Evolutionary conservation across 2,113 vertebrate species (phyloP).

Genomic region (Gambusia holbrooki): DNA sequence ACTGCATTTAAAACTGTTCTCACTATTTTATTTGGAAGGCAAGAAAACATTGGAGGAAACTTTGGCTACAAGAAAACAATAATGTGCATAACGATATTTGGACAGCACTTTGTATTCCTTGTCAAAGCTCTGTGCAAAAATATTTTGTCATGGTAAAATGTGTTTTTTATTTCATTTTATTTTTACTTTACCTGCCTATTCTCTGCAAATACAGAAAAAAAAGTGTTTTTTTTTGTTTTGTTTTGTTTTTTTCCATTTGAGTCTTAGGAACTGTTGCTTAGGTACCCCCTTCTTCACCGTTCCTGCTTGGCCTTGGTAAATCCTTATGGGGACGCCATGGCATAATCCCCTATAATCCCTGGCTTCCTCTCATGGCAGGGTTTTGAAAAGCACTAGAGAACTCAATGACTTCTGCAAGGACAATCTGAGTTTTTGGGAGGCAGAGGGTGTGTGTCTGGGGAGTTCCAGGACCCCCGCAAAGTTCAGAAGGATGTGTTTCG

Average conservation of each 20-base stretch:
- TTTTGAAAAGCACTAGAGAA: slow-evolving; percentile 43
- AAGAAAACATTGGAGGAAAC: slow-evolving; percentile 23
- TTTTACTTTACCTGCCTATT: not conserved
- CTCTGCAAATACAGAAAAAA: not conserved
- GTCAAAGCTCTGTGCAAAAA: not conserved
- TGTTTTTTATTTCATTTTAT: too few species aligned
- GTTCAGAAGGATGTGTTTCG: slow-evolving; percentile 70
- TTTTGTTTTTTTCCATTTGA: not conserved
- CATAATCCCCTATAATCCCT: slow-evolving; percentile 69
- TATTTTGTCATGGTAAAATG: not conserved
- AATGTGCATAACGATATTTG: not conserved
- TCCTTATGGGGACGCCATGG: slow-evolving; percentile 46
- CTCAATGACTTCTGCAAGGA: slow-evolving; percentile 49
- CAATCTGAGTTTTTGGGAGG: slow-evolving; percentile 1
- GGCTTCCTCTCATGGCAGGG: slow-evolving; percentile 60
- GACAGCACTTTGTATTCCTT: not conserved
- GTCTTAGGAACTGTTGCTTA: slow-evolving; percentile 42
- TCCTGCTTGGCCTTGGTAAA: slow-evolving; percentile 27
- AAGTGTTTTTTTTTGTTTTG: not conserved
- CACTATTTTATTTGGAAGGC: slow-evolving; percentile 34
- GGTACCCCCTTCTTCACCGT: slow-evolving; percentile 4
- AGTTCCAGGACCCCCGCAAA: slow-evolving; percentile 60
- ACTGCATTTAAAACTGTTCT: slow-evolving; percentile 50
- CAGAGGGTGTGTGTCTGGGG: not conserved
- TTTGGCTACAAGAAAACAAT: not conserved